A percentile compares a stretch with the other conserved stretches of the same genome.
These are phyloP conservation scores for Chaetorhynchus papuensis DNA, from an alignment of 2,113 vertebrate species.

Conservation along the genomic window DNA sequence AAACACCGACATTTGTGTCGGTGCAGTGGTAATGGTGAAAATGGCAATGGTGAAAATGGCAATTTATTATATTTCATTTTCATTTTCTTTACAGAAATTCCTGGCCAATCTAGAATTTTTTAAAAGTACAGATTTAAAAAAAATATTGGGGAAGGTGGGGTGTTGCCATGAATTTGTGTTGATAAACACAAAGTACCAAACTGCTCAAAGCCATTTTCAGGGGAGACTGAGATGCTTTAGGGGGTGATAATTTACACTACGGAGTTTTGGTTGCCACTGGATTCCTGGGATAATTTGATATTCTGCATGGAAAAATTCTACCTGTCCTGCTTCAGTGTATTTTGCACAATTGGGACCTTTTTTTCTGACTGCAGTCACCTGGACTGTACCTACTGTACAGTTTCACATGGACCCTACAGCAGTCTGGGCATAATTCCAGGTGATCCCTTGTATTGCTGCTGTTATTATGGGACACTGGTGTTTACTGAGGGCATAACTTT, in stretches of 20 bases:
- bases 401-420: neutral
- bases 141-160: neutral
- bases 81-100: neutral
- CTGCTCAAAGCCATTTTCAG: neutral
- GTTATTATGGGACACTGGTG: neutral
- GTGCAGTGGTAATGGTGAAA: neutral
- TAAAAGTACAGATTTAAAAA: neutral
- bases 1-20: fast-evolving
- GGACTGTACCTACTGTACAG: neutral
- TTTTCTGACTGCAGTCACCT: neutral
- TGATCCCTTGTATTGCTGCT: neutral
- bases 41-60: neutral
- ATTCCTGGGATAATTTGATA: neutral
- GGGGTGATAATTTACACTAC: neutral
- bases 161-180: neutral
- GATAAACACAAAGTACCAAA: neutral
- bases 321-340: neutral
- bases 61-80: neutral
- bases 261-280: neutral
- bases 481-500: neutral
- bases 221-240: neutral
- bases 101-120: neutral
- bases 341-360: neutral
- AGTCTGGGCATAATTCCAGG: neutral
- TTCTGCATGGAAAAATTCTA: neutral